Conservation (phyloP, 2,888 invertebrate species). For the Heliconius charithonia region DNA sequence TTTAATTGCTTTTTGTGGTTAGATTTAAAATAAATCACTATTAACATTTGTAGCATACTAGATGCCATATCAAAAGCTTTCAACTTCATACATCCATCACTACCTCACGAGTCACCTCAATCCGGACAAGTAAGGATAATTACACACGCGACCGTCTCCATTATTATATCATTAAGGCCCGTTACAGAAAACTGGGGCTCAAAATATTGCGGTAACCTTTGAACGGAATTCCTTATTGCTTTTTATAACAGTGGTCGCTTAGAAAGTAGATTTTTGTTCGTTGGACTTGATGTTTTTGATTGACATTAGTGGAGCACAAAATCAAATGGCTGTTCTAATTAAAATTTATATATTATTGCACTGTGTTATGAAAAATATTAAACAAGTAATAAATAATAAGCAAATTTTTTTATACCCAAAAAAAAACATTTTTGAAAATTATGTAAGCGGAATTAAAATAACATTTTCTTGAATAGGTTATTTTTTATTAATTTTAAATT, state of each 20-base stretch:
- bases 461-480: neutral
- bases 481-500: neutral
- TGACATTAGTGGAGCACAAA: neutral
- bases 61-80: slow-evolving; percentile 29
- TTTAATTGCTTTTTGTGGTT: neutral
- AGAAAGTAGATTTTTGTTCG: slow-evolving; percentile 7
- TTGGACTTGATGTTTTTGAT: neutral
- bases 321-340: neutral
- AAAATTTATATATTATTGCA: neutral
- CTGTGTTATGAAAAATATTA: neutral
- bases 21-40: neutral
- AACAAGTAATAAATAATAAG: neutral
- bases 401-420: too few species aligned
- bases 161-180: slow-evolving; percentile 71
- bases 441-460: neutral
- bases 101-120: slow-evolving; percentile 16
- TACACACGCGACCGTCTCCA: slow-evolving; percentile 65
- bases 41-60: neutral
- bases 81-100: neutral
- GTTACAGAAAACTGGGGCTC: slow-evolving; percentile 65
- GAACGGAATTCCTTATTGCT: slow-evolving; percentile 51
- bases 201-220: slow-evolving; percentile 51
- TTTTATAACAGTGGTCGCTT: slow-evolving; percentile 5
- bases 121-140: slow-evolving; percentile 56
- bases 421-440: too few species aligned